These are phyloP conservation scores for Ranitomeya variabilis DNA, from an alignment of 2,113 vertebrate species.

Conservation along the genomic window DNA sequence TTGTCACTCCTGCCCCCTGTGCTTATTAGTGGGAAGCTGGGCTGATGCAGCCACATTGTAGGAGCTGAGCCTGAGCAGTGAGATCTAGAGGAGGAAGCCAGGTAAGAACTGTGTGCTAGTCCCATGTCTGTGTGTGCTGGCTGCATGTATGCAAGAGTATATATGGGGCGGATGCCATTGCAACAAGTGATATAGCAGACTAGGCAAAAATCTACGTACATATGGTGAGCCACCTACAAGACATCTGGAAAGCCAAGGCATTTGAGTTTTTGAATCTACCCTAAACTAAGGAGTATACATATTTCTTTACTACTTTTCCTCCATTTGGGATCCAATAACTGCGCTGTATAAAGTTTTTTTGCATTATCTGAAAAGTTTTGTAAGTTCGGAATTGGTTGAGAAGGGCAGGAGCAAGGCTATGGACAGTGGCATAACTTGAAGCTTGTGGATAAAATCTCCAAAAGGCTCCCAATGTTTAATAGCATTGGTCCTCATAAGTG, in stretches of 20 bases:
- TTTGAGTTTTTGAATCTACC: background rate
- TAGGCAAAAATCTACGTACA: background rate
- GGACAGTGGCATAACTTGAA: background rate
- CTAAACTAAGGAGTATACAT: no score
- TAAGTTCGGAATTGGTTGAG: no score
- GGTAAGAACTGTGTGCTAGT: background rate
- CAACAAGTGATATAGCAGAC: no score
- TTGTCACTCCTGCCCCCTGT: slow-evolving; percentile 18
- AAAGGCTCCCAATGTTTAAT: no score
- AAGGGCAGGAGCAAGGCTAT: background rate
- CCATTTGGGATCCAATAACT: no score
- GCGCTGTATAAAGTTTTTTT: no score
- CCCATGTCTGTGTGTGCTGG: background rate
- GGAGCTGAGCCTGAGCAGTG: background rate
- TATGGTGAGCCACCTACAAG: background rate
- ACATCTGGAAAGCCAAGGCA: background rate
- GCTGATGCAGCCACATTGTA: background rate
- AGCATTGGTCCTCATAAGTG: no score
- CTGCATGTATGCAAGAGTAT: background rate
- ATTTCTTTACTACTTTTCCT: no score
- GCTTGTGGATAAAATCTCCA: no score
- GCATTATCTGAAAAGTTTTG: no score
- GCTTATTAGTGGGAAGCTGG: background rate
- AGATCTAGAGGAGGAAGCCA: background rate
- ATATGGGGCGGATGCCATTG: background rate